These are phyloP conservation scores for Myripristis jacobus DNA, from an alignment of 2,797 vertebrate species.

Conservation along the genomic window DNA sequence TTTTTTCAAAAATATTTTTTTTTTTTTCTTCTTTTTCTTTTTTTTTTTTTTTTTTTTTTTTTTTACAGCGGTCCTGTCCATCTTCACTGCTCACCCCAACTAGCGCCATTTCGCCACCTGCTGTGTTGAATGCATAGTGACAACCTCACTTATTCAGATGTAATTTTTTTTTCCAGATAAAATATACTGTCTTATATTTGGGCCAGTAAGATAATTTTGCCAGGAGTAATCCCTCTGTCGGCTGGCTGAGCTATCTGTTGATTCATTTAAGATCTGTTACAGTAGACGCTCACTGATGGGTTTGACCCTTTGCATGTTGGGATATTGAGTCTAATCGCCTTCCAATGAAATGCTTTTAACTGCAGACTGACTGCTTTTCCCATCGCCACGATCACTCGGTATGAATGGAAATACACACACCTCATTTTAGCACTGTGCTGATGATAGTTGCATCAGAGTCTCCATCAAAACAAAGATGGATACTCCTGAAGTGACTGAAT, in stretches of 20 bases:
- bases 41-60: too few species aligned
- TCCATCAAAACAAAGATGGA: not conserved
- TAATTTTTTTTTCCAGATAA: too few species aligned
- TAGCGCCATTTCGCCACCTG: too few species aligned
- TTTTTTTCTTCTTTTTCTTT: too few species aligned
- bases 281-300: conserved; percentile 13
- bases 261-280: conserved; percentile 42
- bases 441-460: not conserved
- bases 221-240: conserved; percentile 16
- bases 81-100: too few species aligned
- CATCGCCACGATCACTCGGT: conserved; percentile 34
- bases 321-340: conserved; percentile 72
- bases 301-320: conserved; percentile 49
- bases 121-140: too few species aligned
- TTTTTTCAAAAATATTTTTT: too few species aligned
- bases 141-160: too few species aligned
- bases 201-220: not conserved
- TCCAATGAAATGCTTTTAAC: conserved; percentile 58
- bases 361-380: conserved; percentile 61
- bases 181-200: too few species aligned
- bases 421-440: conserved; percentile 7
- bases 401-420: conserved; percentile 26
- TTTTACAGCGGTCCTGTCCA: too few species aligned
- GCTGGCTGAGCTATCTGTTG: conserved; percentile 11
- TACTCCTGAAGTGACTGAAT: not conserved